Evolutionary conservation across 2,113 vertebrate genomes (phyloP).

Genomic region (Aplodontia rufa): DNA sequence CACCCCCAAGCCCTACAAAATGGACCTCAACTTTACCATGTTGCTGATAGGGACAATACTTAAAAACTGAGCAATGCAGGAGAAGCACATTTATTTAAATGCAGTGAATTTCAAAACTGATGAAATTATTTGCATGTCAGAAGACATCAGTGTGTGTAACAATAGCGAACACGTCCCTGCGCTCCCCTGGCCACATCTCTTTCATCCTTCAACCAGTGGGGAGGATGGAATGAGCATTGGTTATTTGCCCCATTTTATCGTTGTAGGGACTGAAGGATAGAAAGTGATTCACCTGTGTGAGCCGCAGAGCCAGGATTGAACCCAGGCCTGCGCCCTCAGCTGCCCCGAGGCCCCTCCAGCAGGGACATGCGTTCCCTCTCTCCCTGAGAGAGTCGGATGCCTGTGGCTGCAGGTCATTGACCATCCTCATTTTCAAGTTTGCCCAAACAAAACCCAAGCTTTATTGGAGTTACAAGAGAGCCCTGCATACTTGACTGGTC

Average conservation of each 20-base stretch:
- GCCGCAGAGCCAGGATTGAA: not conserved
- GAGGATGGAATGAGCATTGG: not conserved
- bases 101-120: not conserved
- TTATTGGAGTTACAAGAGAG: not conserved
- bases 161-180: not conserved
- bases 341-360: accelerated
- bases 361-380: not conserved
- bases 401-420: not conserved
- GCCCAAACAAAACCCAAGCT: not conserved
- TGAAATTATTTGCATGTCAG: not conserved
- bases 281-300: not conserved
- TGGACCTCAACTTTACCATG: not conserved
- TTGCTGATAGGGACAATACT: not conserved
- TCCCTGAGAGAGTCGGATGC: not conserved
- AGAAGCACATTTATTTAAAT: not conserved
- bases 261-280: not conserved
- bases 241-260: not conserved
- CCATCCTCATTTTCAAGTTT: not conserved
- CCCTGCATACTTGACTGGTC: not conserved
- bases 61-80: not conserved
- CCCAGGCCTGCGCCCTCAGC: not conserved
- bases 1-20: not conserved
- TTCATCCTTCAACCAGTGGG: not conserved
- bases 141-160: not conserved
- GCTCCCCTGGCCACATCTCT: not conserved